Evolutionary conservation across 2,888 invertebrate species (phyloP), one percentile per base, ranked within the genome.

Genomic region (Drosophila leonis): DNA sequence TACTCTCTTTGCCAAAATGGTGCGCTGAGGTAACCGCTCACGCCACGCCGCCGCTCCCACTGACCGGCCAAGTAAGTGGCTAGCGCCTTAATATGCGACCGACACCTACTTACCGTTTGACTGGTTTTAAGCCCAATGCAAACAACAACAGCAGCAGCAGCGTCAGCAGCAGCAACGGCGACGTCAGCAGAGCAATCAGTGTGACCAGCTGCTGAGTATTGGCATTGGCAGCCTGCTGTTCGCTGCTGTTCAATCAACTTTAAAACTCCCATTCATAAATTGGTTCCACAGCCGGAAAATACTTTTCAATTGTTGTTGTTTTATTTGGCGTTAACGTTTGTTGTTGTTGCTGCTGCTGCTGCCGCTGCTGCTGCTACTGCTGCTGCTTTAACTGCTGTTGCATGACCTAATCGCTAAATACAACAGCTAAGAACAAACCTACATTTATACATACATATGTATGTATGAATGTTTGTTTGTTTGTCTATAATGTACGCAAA

Each of bases 1-100:
- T 90, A 87, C 86, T 90, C 90, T 90, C 90, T 85, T 88, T 80
- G 83, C 90, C 88, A 85, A 90, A 87, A 85, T 85, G 86, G 90
- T 82, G 71, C 74, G 85, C 89, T 85, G 88, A 83, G 87, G 90
- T 90, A 90, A 90, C 85, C 86, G 82, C 78, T 69, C 72, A 82
- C 62, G 71, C 39, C 55, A 72, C 72, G 41, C 49, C 57, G 52
- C 64, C 82, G 78, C 83, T 79, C 75, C 73, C 79, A 78, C 75
- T 72, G 62, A 48, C 70, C 68, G 72, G 63, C 63, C 73, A 65
- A 65, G 60, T 65, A 57, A 64, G 54, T 65, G 57, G 46, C 35
- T 27, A 65, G 65, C 57, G 71, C 55, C 76, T 83, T 83, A 84
- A 84, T 87, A 89, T 87, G 89, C 83, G 85, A 86, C 86, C 88